phyloP scores from a whole-genome alignment of 1,140 invertebrate species.

The Liolophura sinensis region DNA sequence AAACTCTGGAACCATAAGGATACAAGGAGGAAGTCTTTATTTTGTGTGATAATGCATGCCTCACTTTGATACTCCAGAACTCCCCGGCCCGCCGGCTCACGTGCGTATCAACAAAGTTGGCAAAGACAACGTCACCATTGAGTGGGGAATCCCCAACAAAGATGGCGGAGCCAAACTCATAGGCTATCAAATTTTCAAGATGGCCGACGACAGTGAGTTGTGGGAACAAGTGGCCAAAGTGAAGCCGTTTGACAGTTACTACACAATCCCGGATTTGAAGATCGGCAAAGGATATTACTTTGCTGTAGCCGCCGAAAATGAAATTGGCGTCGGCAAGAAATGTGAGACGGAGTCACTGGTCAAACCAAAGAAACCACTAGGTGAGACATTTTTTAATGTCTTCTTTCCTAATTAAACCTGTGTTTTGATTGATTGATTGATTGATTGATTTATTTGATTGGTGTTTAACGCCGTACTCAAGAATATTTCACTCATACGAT shows the following conservation, averaged over 20 bases:
- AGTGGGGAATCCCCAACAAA: conserved; percentile 87
- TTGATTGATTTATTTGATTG: too few species aligned
- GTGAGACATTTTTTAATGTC: conserved; percentile 50
- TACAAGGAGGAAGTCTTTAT: too few species aligned
- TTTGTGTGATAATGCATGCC: too few species aligned
- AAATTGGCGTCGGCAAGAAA: conserved; percentile 88
- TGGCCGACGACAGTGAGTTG: conserved; percentile 62
- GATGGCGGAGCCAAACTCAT: conserved; percentile 89
- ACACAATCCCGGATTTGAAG: conserved; percentile 84
- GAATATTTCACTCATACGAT: too few species aligned
- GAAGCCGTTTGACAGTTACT: conserved; percentile 75
- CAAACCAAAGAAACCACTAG: conserved; percentile 50
- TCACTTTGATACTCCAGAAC: conserved; percentile 73
- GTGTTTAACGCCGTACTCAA: too few species aligned
- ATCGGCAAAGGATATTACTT: conserved; percentile 97
- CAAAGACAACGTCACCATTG: conserved; percentile 84
- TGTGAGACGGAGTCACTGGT: conserved; percentile 86
- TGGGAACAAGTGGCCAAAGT: conserved; percentile 89
- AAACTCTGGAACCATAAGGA: too few species aligned
- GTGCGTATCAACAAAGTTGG: conserved; percentile 89
- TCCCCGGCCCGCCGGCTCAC: conserved; percentile 63
- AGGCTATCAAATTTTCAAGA: conserved; percentile 93
- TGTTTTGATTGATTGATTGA: too few species aligned
- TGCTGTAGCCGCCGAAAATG: conserved; percentile 91
- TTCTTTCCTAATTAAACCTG: background rate